Evolutionary conservation across 2,113 vertebrate genomes (phyloP).

Genomic region (Candoia aspera): DNA sequence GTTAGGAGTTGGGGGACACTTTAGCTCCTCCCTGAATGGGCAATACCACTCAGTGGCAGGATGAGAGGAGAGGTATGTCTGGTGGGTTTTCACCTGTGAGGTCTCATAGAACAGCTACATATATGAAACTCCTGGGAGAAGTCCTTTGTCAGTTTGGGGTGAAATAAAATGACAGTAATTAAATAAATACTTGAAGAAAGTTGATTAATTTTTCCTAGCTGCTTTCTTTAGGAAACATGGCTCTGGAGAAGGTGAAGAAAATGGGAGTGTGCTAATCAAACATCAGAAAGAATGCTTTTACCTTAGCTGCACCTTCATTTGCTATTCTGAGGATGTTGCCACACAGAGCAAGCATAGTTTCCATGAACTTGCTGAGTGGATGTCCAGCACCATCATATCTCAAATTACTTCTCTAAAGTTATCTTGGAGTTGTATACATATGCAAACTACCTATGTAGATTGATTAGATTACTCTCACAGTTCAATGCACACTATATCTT

Average conservation of each 20-base stretch:
- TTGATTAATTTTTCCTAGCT: not conserved
- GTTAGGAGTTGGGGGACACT: too few relatives aligned
- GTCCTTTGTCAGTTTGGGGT: not conserved
- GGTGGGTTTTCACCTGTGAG: too few relatives aligned
- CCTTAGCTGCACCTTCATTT: slow-evolving; percentile 39
- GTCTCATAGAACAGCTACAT: too few relatives aligned
- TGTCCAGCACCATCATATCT: slow-evolving; percentile 60
- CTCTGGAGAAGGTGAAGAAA: slow-evolving; percentile 16
- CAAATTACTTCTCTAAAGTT: slow-evolving; percentile 61
- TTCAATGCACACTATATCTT: slow-evolving; percentile 14
- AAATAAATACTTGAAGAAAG: not conserved
- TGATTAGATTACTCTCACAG: slow-evolving; percentile 57
- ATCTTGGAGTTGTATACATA: slow-evolving; percentile 57
- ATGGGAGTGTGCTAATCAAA: slow-evolving; percentile 15
- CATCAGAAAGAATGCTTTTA: not conserved
- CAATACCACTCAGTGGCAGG: too few relatives aligned
- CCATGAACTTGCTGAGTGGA: slow-evolving; percentile 58
- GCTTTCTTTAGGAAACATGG: not conserved
- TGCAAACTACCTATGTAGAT: not conserved
- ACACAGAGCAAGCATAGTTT: slow-evolving; percentile 57
- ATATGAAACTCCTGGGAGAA: not conserved
- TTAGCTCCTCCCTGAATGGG: too few relatives aligned
- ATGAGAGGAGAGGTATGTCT: too few relatives aligned
- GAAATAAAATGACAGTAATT: not conserved
- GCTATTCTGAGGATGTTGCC: slow-evolving; percentile 44